Evolutionary conservation across 1,140 invertebrate species (phyloP).

Genomic region (Bombus soroeensis): DNA sequence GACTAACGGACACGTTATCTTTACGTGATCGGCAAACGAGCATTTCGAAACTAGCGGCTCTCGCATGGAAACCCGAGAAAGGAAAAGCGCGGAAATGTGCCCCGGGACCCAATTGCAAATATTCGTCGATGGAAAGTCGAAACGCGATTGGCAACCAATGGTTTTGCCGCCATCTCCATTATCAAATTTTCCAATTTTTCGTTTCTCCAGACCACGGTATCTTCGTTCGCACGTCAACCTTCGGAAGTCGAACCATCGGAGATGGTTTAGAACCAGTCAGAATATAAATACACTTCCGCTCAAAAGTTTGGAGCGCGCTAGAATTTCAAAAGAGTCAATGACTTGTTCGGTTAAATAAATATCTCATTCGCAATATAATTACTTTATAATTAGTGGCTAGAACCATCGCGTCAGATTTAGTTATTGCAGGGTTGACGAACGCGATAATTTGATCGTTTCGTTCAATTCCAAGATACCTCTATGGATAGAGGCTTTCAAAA

Average conservation of each 20-base stretch:
- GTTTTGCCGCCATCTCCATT: background rate
- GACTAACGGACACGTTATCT: constrained; percentile 50
- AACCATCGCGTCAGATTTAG: too few relatives aligned
- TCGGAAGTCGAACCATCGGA: too few relatives aligned
- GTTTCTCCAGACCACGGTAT: background rate
- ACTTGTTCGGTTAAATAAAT: too few relatives aligned
- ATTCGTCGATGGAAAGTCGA: constrained; percentile 5
- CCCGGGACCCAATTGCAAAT: background rate
- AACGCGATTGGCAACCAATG: background rate
- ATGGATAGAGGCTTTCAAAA: too few relatives aligned
- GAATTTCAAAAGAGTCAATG: background rate
- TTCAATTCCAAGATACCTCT: background rate
- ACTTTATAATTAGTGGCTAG: too few relatives aligned
- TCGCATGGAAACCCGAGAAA: constrained; percentile 22
- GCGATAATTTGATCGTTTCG: background rate
- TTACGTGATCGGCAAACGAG: constrained; percentile 43
- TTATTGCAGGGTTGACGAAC: too few relatives aligned
- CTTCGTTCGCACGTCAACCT: background rate
- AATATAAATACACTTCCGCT: background rate
- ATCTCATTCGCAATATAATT: too few relatives aligned
- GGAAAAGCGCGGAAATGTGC: constrained; percentile 22
- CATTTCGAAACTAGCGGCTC: constrained; percentile 43
- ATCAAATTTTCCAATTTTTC: background rate
- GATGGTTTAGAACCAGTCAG: too few relatives aligned
- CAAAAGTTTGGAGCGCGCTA: background rate